Base-by-base conservation (phyloP, 2,797 vertebrate genomes). In the Numenius phaeopus region DNA sequence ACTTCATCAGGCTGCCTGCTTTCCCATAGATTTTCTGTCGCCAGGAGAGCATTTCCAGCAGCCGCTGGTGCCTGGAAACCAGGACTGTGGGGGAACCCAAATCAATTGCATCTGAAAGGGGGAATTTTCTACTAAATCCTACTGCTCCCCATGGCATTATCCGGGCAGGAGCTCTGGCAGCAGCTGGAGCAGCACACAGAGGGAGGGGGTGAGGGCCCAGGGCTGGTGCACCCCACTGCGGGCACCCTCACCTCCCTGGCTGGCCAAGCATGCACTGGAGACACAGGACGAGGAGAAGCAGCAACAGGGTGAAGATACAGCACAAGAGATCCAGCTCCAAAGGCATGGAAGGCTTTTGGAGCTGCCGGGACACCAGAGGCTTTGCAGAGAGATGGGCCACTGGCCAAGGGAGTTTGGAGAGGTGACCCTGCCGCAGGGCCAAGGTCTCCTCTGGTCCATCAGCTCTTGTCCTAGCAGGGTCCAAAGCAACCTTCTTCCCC, bases 11-110 rank as follows among this genome's bases (percentile, higher is more conserved):
- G 86, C 94, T 54, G 71, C 93, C 89, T 44, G 47, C 83, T 49
- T 89, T 82, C 30, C 90, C 90, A 73, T 92, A 58, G 94, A 75
- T 96, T 94, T 96, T 79, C 88, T 95, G 89, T 73, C 95, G 0
- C 64, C 75, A 52, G 85, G 89, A 83, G 78, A 92, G 67, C 4
- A 0, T 39, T 94, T 80, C 83, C 94, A 95, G 71, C 88, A 77
- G 70, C 49, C 5, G 3, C 62, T 34, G 83, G 87, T 71, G 86
- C 94, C 79, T 86, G 83, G 91, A 94, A 91, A 92, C 94, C 22
- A 2, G 61, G 78, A n/a, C 82, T 26, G 18, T 5, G 42, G 88
- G 88, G 83, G 88, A 92, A 82, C 86, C 88, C 81, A 69, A 72
- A 94, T 87, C 95, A 85, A 91, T 69, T 52, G 61, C 72, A 4